Evolutionary conservation across 2,888 invertebrate genomes (phyloP).

Genomic region (Hoplodrina ambigua): DNA sequence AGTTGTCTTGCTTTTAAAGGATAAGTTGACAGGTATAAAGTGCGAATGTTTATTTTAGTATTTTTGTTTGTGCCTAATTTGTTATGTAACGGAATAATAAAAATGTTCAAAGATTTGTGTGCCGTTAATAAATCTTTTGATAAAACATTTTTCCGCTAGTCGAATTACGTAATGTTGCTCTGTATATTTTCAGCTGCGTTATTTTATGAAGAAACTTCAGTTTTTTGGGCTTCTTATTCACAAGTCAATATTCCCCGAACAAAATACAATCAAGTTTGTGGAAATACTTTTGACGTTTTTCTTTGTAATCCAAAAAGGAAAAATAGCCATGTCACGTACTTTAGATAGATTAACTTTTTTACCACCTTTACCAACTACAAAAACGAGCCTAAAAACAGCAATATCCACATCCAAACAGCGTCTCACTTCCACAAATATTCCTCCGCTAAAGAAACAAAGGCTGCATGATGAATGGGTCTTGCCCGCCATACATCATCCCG

Average conservation of each 20-base stretch:
- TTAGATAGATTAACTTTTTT: conserved; percentile 24
- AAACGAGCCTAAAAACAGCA: conserved; percentile 30
- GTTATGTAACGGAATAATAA: conserved; percentile 62
- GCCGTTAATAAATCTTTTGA: conserved; percentile 48
- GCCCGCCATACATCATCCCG: conserved; percentile 74
- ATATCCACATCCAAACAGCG: conserved; percentile 45
- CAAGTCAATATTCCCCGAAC: conserved; percentile 8
- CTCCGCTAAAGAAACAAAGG: conserved; percentile 68
- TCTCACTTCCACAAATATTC: conserved; percentile 59
- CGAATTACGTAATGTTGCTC: conserved; percentile 39
- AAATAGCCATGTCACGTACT: conserved; percentile 2
- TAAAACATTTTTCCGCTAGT: conserved; percentile 37
- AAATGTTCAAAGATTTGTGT: conserved; percentile 54
- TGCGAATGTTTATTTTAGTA: conserved; percentile 74
- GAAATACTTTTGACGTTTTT: conserved; percentile 16
- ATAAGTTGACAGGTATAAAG: conserved; percentile 81
- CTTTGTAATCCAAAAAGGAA: neutral
- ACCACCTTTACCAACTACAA: conserved; percentile 9
- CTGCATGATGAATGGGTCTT: conserved; percentile 73
- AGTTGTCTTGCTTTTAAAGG: conserved; percentile 73
- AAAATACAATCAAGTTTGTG: conserved; percentile 28
- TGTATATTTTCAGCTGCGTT: conserved; percentile 16
- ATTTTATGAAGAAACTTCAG: conserved; percentile 26
- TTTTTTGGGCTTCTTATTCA: conserved; percentile 23
- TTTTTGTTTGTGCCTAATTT: conserved; percentile 63